A percentile compares a stretch with the other conserved stretches of the same genome.
Evolutionary conservation across 2,888 invertebrate species (phyloP).

Genomic region (Hydriomena furcata): DNA sequence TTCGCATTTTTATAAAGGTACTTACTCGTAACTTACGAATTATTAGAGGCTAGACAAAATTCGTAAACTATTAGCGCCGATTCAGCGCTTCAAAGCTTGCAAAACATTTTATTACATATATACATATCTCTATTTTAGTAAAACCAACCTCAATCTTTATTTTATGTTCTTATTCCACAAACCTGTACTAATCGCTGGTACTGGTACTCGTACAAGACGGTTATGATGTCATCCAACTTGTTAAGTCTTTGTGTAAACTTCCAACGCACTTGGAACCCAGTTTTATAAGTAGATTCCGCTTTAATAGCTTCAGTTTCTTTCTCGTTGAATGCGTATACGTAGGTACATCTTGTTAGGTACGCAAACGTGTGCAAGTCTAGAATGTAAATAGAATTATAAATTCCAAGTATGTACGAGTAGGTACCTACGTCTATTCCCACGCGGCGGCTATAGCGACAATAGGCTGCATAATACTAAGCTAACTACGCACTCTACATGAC

Average conservation of each 20-base stretch:
- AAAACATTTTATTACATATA: too few species aligned
- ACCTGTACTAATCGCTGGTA: background rate
- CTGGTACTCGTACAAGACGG: background rate
- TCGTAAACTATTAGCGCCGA: too few species aligned
- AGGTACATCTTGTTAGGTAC: constrained; percentile 38
- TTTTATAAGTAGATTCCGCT: too few species aligned
- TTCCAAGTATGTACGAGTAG: constrained; percentile 45
- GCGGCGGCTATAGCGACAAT: constrained; percentile 50
- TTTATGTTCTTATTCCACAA: too few species aligned
- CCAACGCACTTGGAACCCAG: constrained; percentile 15
- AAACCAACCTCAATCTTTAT: too few species aligned
- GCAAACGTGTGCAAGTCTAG: constrained; percentile 47
- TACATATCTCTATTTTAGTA: too few species aligned
- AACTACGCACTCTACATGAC: background rate
- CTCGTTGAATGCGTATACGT: constrained; percentile 36
- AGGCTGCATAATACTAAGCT: constrained; percentile 26
- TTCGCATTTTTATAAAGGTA: too few species aligned
- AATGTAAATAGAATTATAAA: constrained; percentile 63
- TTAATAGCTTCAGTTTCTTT: constrained; percentile 38
- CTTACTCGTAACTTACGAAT: too few species aligned
- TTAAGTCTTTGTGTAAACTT: constrained; percentile 27
- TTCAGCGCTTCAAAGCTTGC: too few species aligned
- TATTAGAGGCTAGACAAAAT: too few species aligned
- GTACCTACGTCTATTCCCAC: constrained; percentile 58
- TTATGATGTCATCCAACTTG: constrained; percentile 27